phyloP scores from a whole-genome alignment of 2,113 vertebrate species.

The Micronycteris hirsuta region DNA sequence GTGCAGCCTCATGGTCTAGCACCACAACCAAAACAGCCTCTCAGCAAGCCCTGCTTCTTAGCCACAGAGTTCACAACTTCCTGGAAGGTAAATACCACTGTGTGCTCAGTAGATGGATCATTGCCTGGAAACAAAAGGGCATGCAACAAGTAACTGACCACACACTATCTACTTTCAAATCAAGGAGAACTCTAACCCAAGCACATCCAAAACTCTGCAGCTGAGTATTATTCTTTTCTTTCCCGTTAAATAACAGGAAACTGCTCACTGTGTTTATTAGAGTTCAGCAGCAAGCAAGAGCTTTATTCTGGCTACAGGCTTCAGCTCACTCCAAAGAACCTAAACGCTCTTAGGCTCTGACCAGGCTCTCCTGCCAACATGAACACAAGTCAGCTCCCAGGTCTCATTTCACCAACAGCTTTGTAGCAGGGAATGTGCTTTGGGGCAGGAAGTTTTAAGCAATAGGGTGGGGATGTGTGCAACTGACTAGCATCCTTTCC shows the following conservation, averaged over 20 bases:
- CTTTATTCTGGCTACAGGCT: slow-evolving; percentile 36
- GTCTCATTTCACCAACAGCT: not conserved
- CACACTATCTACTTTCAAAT: not conserved
- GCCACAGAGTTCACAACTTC: not conserved
- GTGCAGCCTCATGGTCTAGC: not conserved
- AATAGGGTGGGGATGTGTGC: not conserved
- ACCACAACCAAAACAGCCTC: not conserved
- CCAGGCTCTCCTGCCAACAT: not conserved
- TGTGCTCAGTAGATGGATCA: not conserved
- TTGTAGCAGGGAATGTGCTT: not conserved
- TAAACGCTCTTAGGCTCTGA: slow-evolving; percentile 17
- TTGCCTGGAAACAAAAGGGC: not conserved
- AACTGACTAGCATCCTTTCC: not conserved
- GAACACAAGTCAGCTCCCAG: not conserved
- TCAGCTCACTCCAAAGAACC: not conserved
- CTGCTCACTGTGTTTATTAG: slow-evolving; percentile 28
- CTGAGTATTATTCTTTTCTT: slow-evolving; percentile 29
- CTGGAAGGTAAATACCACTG: not conserved
- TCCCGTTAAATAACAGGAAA: slow-evolving; percentile 46
- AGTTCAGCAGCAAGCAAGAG: slow-evolving; percentile 37
- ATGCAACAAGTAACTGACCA: not conserved
- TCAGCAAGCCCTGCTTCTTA: not conserved
- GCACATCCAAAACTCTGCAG: not conserved
- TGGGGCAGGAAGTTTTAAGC: not conserved
- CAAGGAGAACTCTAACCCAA: slow-evolving; percentile 10